Evolutionary conservation across 2,888 invertebrate species (phyloP), one percentile per base, ranked within the genome.

Genomic region (Meliscaeva auricollis): DNA sequence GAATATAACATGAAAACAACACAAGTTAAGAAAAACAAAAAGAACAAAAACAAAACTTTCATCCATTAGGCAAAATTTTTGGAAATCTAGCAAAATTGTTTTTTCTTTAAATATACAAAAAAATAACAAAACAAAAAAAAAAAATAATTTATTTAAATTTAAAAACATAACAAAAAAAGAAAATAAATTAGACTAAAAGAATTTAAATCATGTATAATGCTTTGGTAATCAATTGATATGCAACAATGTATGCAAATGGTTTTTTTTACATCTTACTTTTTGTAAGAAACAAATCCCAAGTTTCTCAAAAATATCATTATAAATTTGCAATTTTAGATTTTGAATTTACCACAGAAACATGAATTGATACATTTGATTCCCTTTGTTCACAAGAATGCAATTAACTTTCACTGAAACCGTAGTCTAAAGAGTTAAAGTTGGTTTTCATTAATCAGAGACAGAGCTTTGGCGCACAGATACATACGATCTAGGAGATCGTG

Each of bases 21-120:
- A 64, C 62, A 72, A 56, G 11, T 30, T n/a, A 69, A 58, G 20
- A 35, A 69, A 64, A 64, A 54, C 64, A 54, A 66, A 9, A 38
- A 9, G 3, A 68, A 26, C 13, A 44, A 70, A 69, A 44, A 32
- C 41, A 38, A 38, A 11, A 11, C 9, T 48, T 75, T 62, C 76
- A 72, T 72, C 70, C 69, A 44, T 84, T 84, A 84, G 83, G 79
- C 74, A 75, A 84, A 76, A 75, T 85, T 80, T 75, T 70, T 54
- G 62, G 44, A 72, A 73, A 38, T 38, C 74, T 83, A 78, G 78
- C 69, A 50, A 72, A 83, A 82, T 69, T 83, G 82, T 82, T 78
- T 60, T n/a, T 50, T 35, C 56, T 64, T 82, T 30, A 68, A 46
- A 38, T 17, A 64, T 11, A 6, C 44, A 30, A 35, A 35, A 15